These are phyloP conservation scores for Hoplostethus mediterraneus DNA, from an alignment of 2,797 vertebrate species.

Conservation along the genomic window DNA sequence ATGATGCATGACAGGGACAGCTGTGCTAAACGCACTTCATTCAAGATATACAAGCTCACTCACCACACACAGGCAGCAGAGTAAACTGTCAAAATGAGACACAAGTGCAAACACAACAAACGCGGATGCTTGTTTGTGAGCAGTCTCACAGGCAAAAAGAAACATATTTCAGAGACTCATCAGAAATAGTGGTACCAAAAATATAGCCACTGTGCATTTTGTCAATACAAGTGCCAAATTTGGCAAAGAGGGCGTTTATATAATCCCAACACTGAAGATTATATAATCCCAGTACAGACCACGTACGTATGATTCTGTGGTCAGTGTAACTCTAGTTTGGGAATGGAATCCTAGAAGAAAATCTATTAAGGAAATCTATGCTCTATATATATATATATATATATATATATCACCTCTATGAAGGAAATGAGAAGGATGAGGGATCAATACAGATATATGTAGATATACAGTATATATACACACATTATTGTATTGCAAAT, in stretches of 20 bases:
- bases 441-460: too few species aligned
- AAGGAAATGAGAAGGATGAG: too few species aligned
- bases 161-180: slow-evolving; percentile 21
- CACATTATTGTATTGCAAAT: too few species aligned
- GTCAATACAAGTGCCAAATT: not conserved
- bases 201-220: not conserved
- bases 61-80: slow-evolving; percentile 39
- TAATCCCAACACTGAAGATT: too few species aligned
- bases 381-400: too few species aligned
- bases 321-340: not conserved
- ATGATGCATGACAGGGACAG: slow-evolving; percentile 80
- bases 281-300: not conserved
- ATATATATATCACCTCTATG: too few species aligned
- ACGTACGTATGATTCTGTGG: not conserved
- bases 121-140: slow-evolving; percentile 25
- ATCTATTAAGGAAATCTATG: too few species aligned
- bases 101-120: slow-evolving; percentile 46
- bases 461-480: too few species aligned
- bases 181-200: not conserved
- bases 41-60: slow-evolving; percentile 74
- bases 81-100: slow-evolving; percentile 57
- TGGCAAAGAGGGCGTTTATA: not conserved
- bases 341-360: too few species aligned
- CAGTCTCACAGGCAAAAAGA: not conserved
- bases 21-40: slow-evolving; percentile 75